Percentiles rank a stretch among this genome's conserved stretches.
Evolutionary conservation across 2,797 vertebrate species (phyloP).

Genomic region (Sebastes dallii): DNA sequence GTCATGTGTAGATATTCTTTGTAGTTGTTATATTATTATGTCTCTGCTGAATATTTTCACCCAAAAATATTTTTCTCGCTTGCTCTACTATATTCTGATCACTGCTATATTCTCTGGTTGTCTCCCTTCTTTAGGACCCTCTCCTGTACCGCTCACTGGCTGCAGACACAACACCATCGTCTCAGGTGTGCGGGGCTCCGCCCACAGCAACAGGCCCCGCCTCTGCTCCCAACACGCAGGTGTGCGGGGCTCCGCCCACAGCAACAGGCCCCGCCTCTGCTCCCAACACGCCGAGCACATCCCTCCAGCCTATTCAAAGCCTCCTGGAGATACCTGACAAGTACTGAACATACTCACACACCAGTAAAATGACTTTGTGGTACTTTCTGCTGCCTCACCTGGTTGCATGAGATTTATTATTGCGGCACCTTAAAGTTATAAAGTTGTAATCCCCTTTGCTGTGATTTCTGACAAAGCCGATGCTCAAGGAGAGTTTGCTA

Average conservation of each 20-base stretch:
- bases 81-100: background rate
- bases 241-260: too few species aligned
- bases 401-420: background rate
- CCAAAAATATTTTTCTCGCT: background rate
- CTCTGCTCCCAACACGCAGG: conserved; percentile 20
- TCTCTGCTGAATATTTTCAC: background rate
- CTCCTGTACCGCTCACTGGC: conserved; percentile 75
- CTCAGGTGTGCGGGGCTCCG: conserved; percentile 39
- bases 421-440: background rate
- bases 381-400: background rate
- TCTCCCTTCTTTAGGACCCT: conserved; percentile 44
- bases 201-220: too few species aligned
- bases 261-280: conserved; percentile 55
- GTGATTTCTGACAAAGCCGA: background rate
- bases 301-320: conserved; percentile 53
- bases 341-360: background rate
- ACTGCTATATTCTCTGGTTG: background rate
- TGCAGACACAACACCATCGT: conserved; percentile 73
- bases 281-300: conserved; percentile 32
- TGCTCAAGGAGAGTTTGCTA: background rate
- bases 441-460: background rate
- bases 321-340: conserved; percentile 48
- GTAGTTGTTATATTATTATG: background rate
- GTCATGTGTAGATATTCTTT: background rate
- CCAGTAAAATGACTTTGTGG: background rate